Conservation (phyloP, 2,113 vertebrate species). For the Crotalus helleri region DNA sequence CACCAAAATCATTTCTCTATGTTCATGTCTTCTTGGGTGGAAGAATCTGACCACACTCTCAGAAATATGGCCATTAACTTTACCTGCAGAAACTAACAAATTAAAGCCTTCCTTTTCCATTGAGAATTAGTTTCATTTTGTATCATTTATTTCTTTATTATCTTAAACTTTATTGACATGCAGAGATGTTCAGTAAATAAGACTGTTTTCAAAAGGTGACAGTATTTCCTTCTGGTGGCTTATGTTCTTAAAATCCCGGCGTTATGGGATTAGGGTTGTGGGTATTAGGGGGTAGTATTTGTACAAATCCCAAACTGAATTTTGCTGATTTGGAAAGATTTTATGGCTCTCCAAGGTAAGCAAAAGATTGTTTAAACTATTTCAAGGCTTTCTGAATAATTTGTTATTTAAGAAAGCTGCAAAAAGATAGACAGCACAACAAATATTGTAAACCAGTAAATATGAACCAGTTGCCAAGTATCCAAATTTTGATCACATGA, state of each 20-base stretch:
- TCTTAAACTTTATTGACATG: conserved; percentile 4
- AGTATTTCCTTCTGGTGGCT: not conserved
- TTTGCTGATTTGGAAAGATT: not conserved
- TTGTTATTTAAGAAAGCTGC: not conserved
- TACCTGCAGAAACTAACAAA: conserved; percentile 23
- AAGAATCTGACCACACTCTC: not conserved
- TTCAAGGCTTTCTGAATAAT: not conserved
- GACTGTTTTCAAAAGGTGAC: conserved; percentile 16
- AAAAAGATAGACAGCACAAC: not conserved
- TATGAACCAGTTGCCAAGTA: too few relatives aligned
- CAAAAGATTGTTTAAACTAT: not conserved
- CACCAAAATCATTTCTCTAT: not conserved
- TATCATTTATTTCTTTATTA: conserved; percentile 12
- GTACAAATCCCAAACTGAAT: not conserved
- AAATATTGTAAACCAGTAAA: not conserved
- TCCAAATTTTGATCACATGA: too few relatives aligned
- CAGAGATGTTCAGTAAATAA: not conserved
- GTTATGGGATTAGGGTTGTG: not conserved
- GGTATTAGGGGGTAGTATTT: not conserved
- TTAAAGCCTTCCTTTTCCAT: not conserved
- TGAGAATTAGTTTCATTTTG: not conserved
- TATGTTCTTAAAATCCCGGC: not conserved
- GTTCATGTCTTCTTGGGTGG: not conserved
- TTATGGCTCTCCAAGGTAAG: not conserved
- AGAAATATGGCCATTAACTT: conserved; percentile 30